Conservation (phyloP, 2,797 vertebrate genomes). For the Salarias fasciatus region DNA sequence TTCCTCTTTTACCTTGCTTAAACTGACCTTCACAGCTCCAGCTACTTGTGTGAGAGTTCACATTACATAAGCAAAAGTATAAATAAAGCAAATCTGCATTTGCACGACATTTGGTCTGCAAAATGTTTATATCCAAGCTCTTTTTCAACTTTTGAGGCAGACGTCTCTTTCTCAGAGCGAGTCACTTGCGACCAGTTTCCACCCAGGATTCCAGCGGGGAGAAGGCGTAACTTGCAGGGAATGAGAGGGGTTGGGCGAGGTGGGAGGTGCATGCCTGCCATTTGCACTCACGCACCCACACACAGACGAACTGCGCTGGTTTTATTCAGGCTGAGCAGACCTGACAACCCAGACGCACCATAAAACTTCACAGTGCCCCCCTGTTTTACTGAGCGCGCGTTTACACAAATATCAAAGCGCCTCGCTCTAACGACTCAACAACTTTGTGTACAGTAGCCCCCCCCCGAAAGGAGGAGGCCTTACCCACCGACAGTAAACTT, state of each 20-base stretch:
- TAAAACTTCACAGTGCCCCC: constrained; percentile 25
- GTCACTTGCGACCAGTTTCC: constrained; percentile 31
- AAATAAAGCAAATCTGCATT: constrained; percentile 10
- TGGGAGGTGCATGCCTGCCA: constrained; percentile 3
- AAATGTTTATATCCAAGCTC: constrained; percentile 1
- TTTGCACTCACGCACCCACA: constrained; percentile 7
- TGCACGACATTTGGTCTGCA: constrained; percentile 10
- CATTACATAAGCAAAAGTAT: constrained; percentile 14
- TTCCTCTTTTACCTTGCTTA: constrained; percentile 11
- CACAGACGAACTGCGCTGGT: constrained; percentile 11
- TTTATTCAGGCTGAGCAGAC: constrained; percentile 50
- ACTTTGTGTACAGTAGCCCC: constrained; percentile 8
- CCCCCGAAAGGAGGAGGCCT: constrained; percentile 5
- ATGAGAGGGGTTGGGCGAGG: background rate
- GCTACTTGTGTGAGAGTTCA: constrained; percentile 12
- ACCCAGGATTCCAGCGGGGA: constrained; percentile 21
- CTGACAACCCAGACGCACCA: constrained; percentile 48
- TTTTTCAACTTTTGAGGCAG: background rate
- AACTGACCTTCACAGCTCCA: constrained; percentile 12
- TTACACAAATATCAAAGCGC: constrained; percentile 53
- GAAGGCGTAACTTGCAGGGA: constrained; percentile 7
- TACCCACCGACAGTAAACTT: background rate
- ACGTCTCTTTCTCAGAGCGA: constrained; percentile 10
- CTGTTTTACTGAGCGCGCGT: constrained; percentile 42
- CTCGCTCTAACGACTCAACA: constrained; percentile 12